Percentiles rank a stretch among this genome's conserved stretches.
Evolutionary conservation across 2,797 vertebrate species (phyloP).

Genomic region (Vireo griseus): DNA sequence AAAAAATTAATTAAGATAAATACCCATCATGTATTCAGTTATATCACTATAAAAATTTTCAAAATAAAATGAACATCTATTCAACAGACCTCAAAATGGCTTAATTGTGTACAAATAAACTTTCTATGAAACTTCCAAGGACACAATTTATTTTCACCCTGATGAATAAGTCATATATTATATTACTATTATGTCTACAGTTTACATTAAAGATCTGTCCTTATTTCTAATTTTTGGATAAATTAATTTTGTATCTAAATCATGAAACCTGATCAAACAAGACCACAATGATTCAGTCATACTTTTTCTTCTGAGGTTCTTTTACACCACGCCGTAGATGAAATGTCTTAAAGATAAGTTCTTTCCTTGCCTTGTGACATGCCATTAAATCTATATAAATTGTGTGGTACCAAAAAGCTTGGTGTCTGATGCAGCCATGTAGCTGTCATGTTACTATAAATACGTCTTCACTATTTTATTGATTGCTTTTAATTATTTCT

Average conservation of each 20-base stretch:
- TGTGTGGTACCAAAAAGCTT: neutral
- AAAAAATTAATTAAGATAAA: neutral
- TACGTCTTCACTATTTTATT: neutral
- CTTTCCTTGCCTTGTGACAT: neutral
- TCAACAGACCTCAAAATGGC: neutral
- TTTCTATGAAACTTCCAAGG: neutral
- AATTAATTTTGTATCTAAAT: neutral
- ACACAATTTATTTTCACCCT: neutral
- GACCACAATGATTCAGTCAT: rapidly evolving
- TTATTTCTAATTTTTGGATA: neutral
- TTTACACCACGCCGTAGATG: neutral
- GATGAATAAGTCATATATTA: neutral
- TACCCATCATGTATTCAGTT: neutral
- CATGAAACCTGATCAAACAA: neutral
- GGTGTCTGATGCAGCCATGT: neutral
- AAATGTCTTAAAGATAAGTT: neutral
- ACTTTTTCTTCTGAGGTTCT: neutral
- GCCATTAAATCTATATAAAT: neutral
- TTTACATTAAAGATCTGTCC: neutral
- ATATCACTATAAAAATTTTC: neutral
- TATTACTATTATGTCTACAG: neutral
- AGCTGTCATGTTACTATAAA: neutral
- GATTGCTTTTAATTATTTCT: neutral
- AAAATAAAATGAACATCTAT: neutral
- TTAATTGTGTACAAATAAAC: neutral